Base-by-base conservation (phyloP, 1,140 invertebrate genomes). In the Chironomus striatipennis region DNA sequence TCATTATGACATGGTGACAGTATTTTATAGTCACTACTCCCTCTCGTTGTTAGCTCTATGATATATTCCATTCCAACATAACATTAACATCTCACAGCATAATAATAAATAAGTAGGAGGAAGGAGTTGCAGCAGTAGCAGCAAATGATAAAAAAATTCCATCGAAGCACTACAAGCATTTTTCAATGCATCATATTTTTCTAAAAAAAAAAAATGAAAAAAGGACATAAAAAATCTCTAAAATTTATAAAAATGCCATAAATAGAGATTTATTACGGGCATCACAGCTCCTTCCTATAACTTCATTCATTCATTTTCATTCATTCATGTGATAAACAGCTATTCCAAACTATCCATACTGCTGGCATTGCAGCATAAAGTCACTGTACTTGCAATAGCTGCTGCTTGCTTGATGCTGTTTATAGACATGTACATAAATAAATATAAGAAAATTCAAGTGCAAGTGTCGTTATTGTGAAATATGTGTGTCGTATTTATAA, bases 1-100 rank as follows among this genome's bases (percentile, higher is more conserved):
- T 70, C 65, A 70, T 70, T 70, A 70, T 70, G 65, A 70, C 65
- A 70, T 70, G 7, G 65, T 70, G 65, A 70, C 65, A 70, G 18
- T 70, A 17, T 67, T 67, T 18, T 67, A 17, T 67, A 17, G 12
- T 67, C 17, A n/a, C n/a, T n/a, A 7, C 64, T 18, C 1, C 1
- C 64, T 67, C n/a, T n/a, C n/a, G n/a, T n/a, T n/a, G n/a, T n/a
- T n/a, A n/a, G n/a, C n/a, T n/a, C n/a, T n/a, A n/a, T 15, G 43
- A 57, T n/a, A 57, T 34, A 34, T 34, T 34, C n/a, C n/a, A n/a
- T n/a, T n/a, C 24, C 24, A 34, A 34, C 24, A 34, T 34, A 34
- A 34, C 24, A 34, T 34, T 34, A 34, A 34, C 24, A 34, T 34
- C 24, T 34, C 24, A 34, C 24, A 34, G 24, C 5, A 34, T 12